Percentiles rank a stretch among this genome's conserved stretches.
phyloP scores from a whole-genome alignment of 2,888 invertebrate genomes.

The Drosophila mayaguana region DNA sequence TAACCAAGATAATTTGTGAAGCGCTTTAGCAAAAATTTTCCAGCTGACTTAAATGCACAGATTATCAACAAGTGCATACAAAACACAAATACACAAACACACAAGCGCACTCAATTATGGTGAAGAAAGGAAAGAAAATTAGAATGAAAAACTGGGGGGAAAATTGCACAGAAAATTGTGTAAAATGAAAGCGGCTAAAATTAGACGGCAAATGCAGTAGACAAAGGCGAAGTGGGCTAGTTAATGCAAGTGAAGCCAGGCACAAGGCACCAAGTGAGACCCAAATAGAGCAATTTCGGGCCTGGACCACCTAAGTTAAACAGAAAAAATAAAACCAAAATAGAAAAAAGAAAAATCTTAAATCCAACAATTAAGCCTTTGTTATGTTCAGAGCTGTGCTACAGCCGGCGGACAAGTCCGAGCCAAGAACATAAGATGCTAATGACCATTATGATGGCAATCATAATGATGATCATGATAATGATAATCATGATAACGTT shows the following conservation, averaged over 20 bases:
- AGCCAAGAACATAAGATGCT: slow-evolving; percentile 41
- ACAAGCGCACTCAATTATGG: slow-evolving; percentile 13
- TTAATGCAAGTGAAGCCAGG: background rate
- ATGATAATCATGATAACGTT: slow-evolving; percentile 24
- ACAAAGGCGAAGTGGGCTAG: background rate
- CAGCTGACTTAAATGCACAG: slow-evolving; percentile 39
- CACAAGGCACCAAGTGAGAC: slow-evolving; percentile 1
- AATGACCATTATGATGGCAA: slow-evolving; percentile 17
- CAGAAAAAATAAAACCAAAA: background rate
- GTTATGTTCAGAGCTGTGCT: slow-evolving; percentile 38
- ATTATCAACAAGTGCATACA: slow-evolving; percentile 47
- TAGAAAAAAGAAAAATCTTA: background rate
- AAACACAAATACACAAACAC: slow-evolving; percentile 10
- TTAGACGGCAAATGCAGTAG: slow-evolving; percentile 29
- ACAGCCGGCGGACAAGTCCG: slow-evolving; percentile 32
- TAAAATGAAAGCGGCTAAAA: slow-evolving; percentile 40
- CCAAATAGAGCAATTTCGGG: slow-evolving; percentile 6
- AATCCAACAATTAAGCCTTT: slow-evolving; percentile 72
- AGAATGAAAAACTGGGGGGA: background rate
- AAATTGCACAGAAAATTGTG: slow-evolving; percentile 33
- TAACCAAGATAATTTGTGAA: slow-evolving; percentile 19
- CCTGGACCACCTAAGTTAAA: slow-evolving; percentile 12
- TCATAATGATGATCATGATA: slow-evolving; percentile 25
- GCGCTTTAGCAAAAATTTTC: slow-evolving; percentile 33
- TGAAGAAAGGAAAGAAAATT: slow-evolving; percentile 13